Conservation (phyloP, 2,797 vertebrate genomes). For the Chromobotia macracanthus region DNA sequence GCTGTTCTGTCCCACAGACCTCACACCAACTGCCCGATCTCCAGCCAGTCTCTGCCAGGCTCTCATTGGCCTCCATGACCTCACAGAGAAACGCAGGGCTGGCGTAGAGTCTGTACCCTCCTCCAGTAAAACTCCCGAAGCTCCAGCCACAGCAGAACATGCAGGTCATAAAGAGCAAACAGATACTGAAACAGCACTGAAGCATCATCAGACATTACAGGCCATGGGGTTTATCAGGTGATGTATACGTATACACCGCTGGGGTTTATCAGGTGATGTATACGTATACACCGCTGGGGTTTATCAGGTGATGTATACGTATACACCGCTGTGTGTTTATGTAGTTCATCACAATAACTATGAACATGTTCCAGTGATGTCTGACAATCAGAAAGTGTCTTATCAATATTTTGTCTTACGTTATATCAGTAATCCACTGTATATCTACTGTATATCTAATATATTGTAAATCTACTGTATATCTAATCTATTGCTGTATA, state of each 20-base stretch:
- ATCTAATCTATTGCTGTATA: no score
- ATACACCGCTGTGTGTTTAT: not conserved
- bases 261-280: no score
- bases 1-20: conserved; percentile 71
- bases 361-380: no score
- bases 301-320: not conserved
- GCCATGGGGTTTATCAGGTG: no score
- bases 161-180: conserved; percentile 39
- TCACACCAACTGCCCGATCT: conserved; percentile 79
- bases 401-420: no score
- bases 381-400: no score
- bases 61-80: conserved; percentile 93
- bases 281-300: no score
- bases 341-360: no score
- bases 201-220: not conserved
- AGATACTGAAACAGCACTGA: not conserved
- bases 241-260: no score
- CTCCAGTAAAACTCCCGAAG: conserved; percentile 80
- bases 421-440: no score
- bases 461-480: no score
- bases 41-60: conserved; percentile 76
- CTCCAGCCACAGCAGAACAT: conserved; percentile 78
- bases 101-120: conserved; percentile 82
- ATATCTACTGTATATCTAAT: no score
- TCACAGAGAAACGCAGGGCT: conserved; percentile 82